Evolutionary conservation across 2,797 vertebrate species (phyloP), one percentile per base, ranked within the genome.

Genomic region (Netta rufina): DNA sequence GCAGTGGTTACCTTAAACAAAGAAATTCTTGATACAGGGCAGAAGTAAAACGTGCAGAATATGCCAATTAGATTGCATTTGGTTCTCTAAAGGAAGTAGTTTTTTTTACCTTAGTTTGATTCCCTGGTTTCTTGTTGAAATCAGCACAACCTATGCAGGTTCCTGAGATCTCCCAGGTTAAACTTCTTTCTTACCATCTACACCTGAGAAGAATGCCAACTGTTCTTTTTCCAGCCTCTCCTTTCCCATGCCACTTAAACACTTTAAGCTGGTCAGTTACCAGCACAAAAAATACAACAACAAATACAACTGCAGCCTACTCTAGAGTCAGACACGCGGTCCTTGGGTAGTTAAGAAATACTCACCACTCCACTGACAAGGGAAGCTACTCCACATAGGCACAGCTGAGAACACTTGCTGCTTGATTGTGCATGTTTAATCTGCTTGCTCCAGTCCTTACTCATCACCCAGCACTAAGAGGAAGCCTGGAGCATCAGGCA

Each of bases 391-490:
- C 87, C 77, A 57, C 39, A 61, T 38, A 43, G 9, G 85, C 66
- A 65, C 62, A 70, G 84, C 33, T 83, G 74, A 87, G 87, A 93
- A 76, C 82, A 83, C 92, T 93, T 85, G 89, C 92, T 88, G 56
- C 79, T 95, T 89, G 81, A 84, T 89, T 95, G 85, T 86, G 81
- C 92, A 79, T 49, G 32, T 91, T 85, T 82, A 89, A 90, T 72
- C 66, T 15, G 38, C 85, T 84, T 27, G 71, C 38, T 91, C 65
- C 32, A 19, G 86, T 95, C 67, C 61, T 58, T 91, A 25, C 72
- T 90, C 78, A 78, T 82, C 75, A 75, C 38, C 70, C 81, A 83
- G 51, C 84, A 62, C 79, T 58, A 30, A 66, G 38, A 88, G 41
- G 78, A 90, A 95, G 87, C 57, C 87, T 90, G 79, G 84, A 94